A percentile compares a stretch with the other conserved stretches of the same genome.
Evolutionary conservation across 2,797 vertebrate genomes (phyloP).

Genomic region (Coluber constrictor): DNA sequence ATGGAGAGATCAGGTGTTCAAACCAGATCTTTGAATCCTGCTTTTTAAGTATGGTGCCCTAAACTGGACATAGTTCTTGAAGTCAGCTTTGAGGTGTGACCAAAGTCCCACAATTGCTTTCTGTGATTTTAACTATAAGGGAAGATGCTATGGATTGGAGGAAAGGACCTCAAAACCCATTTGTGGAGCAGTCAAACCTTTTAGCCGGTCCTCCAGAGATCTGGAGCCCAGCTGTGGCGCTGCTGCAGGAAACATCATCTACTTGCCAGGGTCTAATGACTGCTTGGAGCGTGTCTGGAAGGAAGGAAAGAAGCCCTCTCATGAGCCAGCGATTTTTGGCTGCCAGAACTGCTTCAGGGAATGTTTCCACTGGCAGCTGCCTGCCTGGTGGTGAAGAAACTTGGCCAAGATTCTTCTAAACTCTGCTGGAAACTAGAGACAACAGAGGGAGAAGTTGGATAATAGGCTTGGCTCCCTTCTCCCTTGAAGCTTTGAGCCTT

Average conservation of each 20-base stretch:
- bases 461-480: background rate
- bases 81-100: background rate
- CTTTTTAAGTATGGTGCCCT: background rate
- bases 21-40: background rate
- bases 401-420: background rate
- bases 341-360: background rate
- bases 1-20: background rate
- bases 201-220: background rate
- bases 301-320: rapidly evolving
- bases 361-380: background rate
- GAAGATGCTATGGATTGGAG: background rate
- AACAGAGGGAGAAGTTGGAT: background rate
- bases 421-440: background rate
- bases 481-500: background rate
- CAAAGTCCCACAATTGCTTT: background rate
- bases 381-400: background rate
- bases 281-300: background rate
- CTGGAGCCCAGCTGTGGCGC: background rate
- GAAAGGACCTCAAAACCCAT: background rate
- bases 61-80: background rate
- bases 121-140: background rate
- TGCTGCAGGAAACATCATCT: background rate
- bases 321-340: constrained; percentile 12
- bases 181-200: background rate
- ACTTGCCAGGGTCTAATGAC: background rate